Percentiles rank a stretch among this genome's conserved stretches.
These are phyloP conservation scores for Pachyseris speciosa DNA, from an alignment of 64 coral and sea anemone species.

Conservation along the genomic window DNA sequence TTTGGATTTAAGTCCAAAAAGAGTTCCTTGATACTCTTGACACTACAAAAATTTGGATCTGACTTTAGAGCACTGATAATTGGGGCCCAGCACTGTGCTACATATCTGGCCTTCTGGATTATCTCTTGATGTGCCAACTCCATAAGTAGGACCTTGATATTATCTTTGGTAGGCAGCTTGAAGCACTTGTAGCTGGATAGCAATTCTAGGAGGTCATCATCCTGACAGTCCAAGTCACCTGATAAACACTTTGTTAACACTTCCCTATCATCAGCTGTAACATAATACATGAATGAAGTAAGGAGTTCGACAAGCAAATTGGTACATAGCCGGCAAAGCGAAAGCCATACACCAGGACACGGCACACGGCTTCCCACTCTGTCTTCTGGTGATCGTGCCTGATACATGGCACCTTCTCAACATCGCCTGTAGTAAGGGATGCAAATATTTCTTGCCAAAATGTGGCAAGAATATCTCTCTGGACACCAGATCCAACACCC, in stretches of 20 bases:
- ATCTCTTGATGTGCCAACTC: constrained; percentile 67
- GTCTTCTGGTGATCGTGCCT: constrained; percentile 57
- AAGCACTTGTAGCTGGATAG: constrained; percentile 47
- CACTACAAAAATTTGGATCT: not conserved
- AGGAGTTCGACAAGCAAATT: constrained; percentile 68
- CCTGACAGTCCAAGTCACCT: constrained; percentile 55
- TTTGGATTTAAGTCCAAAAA: constrained; percentile 29
- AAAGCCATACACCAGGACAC: constrained; percentile 61
- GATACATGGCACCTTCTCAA: constrained; percentile 58
- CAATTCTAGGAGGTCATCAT: constrained; percentile 30
- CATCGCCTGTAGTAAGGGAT: constrained; percentile 30
- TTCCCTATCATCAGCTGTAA: constrained; percentile 70
- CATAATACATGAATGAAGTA: constrained; percentile 45
- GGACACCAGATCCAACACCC: constrained; percentile 59
- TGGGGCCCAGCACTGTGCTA: constrained; percentile 55
- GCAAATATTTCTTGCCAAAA: constrained; percentile 59
- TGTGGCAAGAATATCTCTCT: constrained; percentile 35
- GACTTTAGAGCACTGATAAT: constrained; percentile 6
- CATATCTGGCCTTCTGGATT: constrained; percentile 24
- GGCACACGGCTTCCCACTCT: constrained; percentile 56
- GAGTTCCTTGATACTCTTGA: constrained; percentile 1
- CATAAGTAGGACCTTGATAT: constrained; percentile 16
- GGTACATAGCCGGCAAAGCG: constrained; percentile 46
- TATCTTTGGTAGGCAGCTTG: constrained; percentile 44
- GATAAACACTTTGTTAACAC: constrained; percentile 40